phyloP scores from a whole-genome alignment of 2,797 vertebrate genomes.

The Poecile montanus region DNA sequence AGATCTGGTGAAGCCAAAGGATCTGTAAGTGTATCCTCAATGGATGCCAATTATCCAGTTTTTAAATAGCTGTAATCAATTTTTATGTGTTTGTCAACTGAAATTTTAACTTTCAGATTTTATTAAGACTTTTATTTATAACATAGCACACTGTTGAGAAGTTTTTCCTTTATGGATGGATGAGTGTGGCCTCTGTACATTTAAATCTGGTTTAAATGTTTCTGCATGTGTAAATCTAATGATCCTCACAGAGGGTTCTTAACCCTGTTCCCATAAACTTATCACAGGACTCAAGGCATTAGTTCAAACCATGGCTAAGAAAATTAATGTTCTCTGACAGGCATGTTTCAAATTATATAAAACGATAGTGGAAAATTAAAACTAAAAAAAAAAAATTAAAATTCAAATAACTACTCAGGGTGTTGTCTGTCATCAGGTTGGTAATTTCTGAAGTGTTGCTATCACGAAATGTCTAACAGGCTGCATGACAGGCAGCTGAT shows the following conservation, averaged over 20 bases:
- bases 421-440: not conserved
- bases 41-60: not conserved
- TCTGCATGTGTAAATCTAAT: not conserved
- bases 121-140: not conserved
- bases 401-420: not conserved
- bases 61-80: not conserved
- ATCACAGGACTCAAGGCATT: not conserved
- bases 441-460: not conserved
- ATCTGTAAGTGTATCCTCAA: not conserved
- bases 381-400: not conserved
- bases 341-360: not conserved
- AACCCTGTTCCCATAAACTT: not conserved
- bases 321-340: not conserved
- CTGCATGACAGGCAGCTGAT: not conserved
- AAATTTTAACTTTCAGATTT: not conserved
- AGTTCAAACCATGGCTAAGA: not conserved
- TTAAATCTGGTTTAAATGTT: not conserved
- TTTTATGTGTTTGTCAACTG: not conserved
- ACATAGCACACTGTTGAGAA: not conserved
- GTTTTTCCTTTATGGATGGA: not conserved
- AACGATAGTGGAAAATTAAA: not conserved
- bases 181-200: not conserved
- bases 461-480: not conserved
- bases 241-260: not conserved
- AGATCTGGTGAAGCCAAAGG: not conserved